Percentiles rank a stretch among this genome's conserved stretches.
Evolutionary conservation across 2,888 invertebrate genomes (phyloP).

Genomic region (Hyppa rectilinea): DNA sequence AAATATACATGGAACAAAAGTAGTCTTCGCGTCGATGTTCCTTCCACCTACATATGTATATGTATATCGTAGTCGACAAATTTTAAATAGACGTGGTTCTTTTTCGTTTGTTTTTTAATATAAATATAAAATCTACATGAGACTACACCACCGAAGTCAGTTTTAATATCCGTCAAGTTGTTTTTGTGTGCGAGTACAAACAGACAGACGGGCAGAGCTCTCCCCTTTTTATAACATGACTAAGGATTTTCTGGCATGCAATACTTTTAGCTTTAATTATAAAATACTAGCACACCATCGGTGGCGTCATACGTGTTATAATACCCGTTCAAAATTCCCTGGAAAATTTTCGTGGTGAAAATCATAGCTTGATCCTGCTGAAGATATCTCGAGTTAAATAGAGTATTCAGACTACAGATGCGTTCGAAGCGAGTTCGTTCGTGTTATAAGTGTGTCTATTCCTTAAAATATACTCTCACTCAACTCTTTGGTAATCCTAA

Average conservation of each 20-base stretch:
- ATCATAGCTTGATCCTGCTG: too few relatives aligned
- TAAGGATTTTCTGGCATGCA: constrained; percentile 27
- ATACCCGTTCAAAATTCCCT: too few relatives aligned
- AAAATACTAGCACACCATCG: neutral
- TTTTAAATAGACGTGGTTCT: too few relatives aligned
- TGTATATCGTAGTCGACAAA: too few relatives aligned
- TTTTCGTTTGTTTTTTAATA: too few relatives aligned
- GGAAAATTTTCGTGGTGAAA: neutral
- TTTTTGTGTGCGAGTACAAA: constrained; percentile 3
- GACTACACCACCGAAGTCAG: neutral
- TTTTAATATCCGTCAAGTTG: constrained; percentile 14
- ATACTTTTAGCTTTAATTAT: constrained; percentile 29
- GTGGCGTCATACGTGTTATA: neutral
- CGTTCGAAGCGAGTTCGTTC: neutral
- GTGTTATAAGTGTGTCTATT: neutral
- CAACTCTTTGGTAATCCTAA: neutral
- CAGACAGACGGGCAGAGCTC: neutral
- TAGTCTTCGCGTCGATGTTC: too few relatives aligned
- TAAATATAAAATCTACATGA: neutral
- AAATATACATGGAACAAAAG: too few relatives aligned
- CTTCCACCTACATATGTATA: too few relatives aligned
- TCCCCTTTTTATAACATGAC: constrained; percentile 26
- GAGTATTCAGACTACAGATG: neutral
- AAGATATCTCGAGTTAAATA: neutral
- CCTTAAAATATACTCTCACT: neutral